Base-by-base conservation (phyloP, 2,888 invertebrate species). In the Cheilosia vulpina region DNA sequence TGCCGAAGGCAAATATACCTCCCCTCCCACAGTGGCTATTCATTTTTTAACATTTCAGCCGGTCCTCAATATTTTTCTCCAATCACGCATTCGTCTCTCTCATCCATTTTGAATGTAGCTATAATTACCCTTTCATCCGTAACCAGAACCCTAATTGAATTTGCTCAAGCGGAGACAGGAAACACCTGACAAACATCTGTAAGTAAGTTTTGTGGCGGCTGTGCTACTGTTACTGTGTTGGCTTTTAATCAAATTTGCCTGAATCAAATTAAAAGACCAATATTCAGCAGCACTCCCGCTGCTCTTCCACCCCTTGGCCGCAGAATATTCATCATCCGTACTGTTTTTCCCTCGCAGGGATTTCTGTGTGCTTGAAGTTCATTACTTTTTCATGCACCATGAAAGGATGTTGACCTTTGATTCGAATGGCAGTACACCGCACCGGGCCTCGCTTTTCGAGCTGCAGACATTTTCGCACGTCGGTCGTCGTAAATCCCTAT, bases 201-300 rank as follows among this genome's bases (percentile, higher is more conserved):
- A 72, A 78, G 72, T 83, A 72, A 52, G 63, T 76, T 77, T 66
- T 66, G 81, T 53, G 63, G 68, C 52, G 57, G 68, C 50, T n/a
- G 41, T 63, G 43, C 69, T 52, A 50, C 53, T 63, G 72, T 68
- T 57, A 55, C 53, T 63, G 72, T 68, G 71, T 52, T 68, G 65
- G 69, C 77, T 69, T 85, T 85, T 85, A 85, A 85, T 85, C 85
- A 85, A 85, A 85, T 85, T 80, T 85, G 65, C 76, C 80, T 60
- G 76, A 57, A 85, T 85, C 72, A 80, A 85, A 85, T 85, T 85
- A 80, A 85, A 80, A 58, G 79, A 52, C 76, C 76, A 68, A 80
- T 80, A 76, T 68, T 75, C 83, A 63, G 57, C 52, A n/a, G 17
- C 21, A 27, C 17, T 41, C 21, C 6, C 15, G 4, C 24, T 19